Evolutionary conservation across 2,888 invertebrate species (phyloP), one percentile per base, ranked within the genome.

Genomic region (Lacanobia oleracea): DNA sequence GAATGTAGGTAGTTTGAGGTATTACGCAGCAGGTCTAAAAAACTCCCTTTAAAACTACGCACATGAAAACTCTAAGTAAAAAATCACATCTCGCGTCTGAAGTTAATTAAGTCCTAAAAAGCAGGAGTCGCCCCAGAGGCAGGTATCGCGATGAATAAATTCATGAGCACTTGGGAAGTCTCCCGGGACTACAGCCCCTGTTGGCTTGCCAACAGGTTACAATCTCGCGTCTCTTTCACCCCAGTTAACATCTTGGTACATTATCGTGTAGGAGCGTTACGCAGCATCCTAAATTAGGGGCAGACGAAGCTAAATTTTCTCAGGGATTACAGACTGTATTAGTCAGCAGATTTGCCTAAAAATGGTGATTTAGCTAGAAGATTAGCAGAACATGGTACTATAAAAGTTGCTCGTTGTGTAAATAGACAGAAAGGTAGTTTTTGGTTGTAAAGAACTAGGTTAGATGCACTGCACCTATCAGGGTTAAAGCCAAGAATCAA

Each of bases 101-200:
- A 83, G 84, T 79, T 85, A 85, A 85, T 85, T 85, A 85, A 83
- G 82, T 72, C 80, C 76, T 85, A 76, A 85, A 84, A 85, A 83
- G 80, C 70, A 78, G 77, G 69, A 76, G 75, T 74, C 69, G 75
- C 59, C 73, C 75, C 77, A 27, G 78, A 67, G 72, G 79, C 63
- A 66, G 72, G 86, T 76, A 72, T 76, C 75, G 79, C 68, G 71
- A 82, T 86, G 84, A 84, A 85, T 85, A 85, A 82, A 85, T 85
- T 85, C 84, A 85, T 85, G 86, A 85, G 84, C 73, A 74, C 74
- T 82, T 77, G 79, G 75, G 54, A 74, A 83, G 72, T 76, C 84
- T 79, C 83, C 71, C 73, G 81, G 77, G 85, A 61, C 69, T 76
- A 60, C 74, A 67, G 72, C 40, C 77, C 68, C 75, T 76, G 83